Conservation (phyloP, 2,797 vertebrate genomes). For the Hybognathus amarus region DNA sequence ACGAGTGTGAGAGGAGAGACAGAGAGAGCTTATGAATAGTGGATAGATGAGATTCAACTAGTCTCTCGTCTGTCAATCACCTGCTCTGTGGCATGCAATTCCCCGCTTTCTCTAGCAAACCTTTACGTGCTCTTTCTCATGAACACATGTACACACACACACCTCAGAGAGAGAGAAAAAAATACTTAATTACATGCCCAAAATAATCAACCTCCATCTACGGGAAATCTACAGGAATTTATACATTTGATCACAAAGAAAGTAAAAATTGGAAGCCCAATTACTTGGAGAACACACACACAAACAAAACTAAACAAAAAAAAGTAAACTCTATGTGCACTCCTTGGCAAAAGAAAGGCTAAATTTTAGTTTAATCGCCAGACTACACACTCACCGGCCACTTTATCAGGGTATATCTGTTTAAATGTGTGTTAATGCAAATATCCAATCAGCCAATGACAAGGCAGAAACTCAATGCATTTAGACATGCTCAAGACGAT, state of each 20-base stretch:
- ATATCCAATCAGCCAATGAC: too few species aligned
- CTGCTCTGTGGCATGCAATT: not conserved
- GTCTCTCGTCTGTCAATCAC: conserved; percentile 4
- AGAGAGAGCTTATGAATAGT: conserved; percentile 33
- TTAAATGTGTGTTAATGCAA: too few species aligned
- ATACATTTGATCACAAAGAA: not conserved
- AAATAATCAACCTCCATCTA: too few species aligned
- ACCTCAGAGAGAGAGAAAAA: not conserved
- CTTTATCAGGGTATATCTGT: too few species aligned
- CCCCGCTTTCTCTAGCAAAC: not conserved
- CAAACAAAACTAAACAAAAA: too few species aligned
- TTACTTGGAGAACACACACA: not conserved
- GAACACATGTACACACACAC: not conserved
- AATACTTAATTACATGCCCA: not conserved
- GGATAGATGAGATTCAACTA: conserved; percentile 14
- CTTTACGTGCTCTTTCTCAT: not conserved
- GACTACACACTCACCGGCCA: too few species aligned
- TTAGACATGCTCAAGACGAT: too few species aligned
- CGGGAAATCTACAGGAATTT: not conserved
- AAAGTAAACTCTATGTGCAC: too few species aligned
- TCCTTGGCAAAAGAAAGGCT: too few species aligned
- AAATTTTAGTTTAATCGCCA: too few species aligned
- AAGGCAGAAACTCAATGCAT: too few species aligned
- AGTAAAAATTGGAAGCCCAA: not conserved
- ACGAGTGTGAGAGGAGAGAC: not conserved